Conservation (phyloP, 2,113 vertebrate species). For the Coreoperca whiteheadi region DNA sequence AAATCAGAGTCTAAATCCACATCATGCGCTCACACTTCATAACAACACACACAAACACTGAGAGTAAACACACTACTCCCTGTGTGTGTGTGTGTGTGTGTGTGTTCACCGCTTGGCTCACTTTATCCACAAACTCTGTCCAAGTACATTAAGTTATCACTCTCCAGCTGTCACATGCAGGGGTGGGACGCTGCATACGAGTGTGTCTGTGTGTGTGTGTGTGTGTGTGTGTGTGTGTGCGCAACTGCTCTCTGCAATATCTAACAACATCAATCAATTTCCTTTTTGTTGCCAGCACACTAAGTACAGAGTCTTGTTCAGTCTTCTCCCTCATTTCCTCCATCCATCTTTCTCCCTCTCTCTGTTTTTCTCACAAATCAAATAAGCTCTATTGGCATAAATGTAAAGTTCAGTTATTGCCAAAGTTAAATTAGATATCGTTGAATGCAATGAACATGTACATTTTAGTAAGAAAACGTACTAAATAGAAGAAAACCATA, state of each 20-base stretch:
- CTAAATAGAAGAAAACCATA: not conserved
- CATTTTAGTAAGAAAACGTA: not conserved
- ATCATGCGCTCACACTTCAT: conserved; percentile 48
- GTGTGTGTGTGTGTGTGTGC: conserved; percentile 41
- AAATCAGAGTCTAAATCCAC: conserved; percentile 51
- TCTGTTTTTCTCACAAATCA: not conserved
- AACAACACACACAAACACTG: conserved; percentile 49
- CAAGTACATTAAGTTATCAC: conserved; percentile 61
- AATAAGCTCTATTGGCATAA: not conserved
- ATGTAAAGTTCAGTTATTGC: not conserved
- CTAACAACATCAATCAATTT: conserved; percentile 70
- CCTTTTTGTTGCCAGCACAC: conserved; percentile 52
- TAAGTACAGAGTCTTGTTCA: conserved; percentile 61
- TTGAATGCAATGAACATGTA: not conserved
- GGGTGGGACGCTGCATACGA: conserved; percentile 26
- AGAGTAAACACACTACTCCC: conserved; percentile 39
- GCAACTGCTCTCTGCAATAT: conserved; percentile 66
- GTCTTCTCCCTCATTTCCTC: conserved; percentile 50
- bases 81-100: conserved; percentile 6
- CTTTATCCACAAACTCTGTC: conserved; percentile 34
- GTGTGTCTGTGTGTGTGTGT: conserved; percentile 5
- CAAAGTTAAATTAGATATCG: not conserved
- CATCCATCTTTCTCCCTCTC: conserved; percentile 44
- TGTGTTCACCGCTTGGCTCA: conserved; percentile 1
- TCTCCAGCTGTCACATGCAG: conserved; percentile 36